These are phyloP conservation scores for Ctenodactylus gundi DNA, from an alignment of 2,113 vertebrate species.

Conservation along the genomic window DNA sequence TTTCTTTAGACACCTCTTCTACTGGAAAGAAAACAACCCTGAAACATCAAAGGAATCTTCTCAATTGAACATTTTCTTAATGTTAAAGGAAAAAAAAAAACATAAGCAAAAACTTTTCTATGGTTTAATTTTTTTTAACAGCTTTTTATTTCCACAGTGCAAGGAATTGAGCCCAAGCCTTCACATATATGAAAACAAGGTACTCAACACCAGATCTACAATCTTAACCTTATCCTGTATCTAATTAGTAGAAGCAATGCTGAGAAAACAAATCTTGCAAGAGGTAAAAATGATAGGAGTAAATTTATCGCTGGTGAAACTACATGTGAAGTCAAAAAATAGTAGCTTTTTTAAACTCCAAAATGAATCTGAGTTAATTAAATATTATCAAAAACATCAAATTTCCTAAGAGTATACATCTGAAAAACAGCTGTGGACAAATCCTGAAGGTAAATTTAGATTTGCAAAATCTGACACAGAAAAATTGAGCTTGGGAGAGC, in stretches of 20 bases:
- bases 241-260: background rate
- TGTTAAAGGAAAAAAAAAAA: background rate
- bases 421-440: background rate
- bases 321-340: background rate
- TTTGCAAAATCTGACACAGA: background rate
- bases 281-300: background rate
- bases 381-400: background rate
- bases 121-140: background rate
- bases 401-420: background rate
- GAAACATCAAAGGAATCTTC: background rate
- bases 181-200: background rate
- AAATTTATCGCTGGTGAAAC: background rate
- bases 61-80: background rate
- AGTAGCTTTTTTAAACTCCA: background rate
- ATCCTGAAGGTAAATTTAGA: background rate
- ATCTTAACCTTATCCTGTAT: background rate
- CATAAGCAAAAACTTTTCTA: background rate
- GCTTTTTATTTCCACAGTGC: background rate
- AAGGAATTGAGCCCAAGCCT: background rate
- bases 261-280: background rate
- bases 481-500: background rate
- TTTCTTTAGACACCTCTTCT: background rate
- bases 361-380: background rate
- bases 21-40: background rate
- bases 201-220: background rate